These are phyloP conservation scores for Lithophane semibrunnea DNA, from an alignment of 2,888 invertebrate species.

Conservation along the genomic window DNA sequence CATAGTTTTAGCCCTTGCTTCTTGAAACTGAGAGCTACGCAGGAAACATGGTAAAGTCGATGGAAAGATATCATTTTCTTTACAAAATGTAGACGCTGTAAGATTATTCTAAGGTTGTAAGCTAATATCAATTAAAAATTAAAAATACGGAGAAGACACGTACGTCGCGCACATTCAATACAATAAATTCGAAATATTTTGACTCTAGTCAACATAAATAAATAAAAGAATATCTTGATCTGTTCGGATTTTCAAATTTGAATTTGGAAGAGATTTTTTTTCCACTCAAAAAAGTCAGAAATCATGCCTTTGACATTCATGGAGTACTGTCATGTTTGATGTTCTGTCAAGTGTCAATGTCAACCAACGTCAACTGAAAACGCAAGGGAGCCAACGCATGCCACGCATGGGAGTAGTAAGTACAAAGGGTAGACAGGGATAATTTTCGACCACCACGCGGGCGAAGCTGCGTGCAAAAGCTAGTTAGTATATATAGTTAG, in stretches of 20 bases:
- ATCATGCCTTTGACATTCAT: conserved; percentile 10
- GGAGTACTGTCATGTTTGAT: not conserved
- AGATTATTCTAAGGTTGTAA: conserved; percentile 24
- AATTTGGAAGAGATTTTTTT: conserved; percentile 23
- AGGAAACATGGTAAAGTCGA: conserved; percentile 80
- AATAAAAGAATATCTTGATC: conserved; percentile 34
- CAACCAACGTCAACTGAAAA: too few species aligned
- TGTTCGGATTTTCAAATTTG: conserved; percentile 14
- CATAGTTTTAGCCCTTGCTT: conserved; percentile 84
- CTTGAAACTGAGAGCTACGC: conserved; percentile 74
- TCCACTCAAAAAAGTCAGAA: too few species aligned
- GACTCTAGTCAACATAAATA: conserved; percentile 1
- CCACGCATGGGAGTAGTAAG: too few species aligned
- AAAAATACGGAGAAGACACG: conserved; percentile 30
- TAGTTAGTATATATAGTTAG: too few species aligned
- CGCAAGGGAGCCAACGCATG: too few species aligned
- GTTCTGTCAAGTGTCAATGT: not conserved
- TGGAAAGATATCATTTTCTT: conserved; percentile 72
- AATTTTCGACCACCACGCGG: too few species aligned
- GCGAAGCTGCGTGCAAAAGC: too few species aligned
- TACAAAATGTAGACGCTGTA: conserved; percentile 22
- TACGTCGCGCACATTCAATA: conserved; percentile 3
- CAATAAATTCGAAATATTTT: not conserved
- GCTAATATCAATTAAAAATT: conserved; percentile 29
- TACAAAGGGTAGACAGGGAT: too few species aligned